A percentile compares a stretch with the other conserved stretches of the same genome.
phyloP scores from a whole-genome alignment of 2,113 vertebrate genomes.

The Pampusana beccarii region DNA sequence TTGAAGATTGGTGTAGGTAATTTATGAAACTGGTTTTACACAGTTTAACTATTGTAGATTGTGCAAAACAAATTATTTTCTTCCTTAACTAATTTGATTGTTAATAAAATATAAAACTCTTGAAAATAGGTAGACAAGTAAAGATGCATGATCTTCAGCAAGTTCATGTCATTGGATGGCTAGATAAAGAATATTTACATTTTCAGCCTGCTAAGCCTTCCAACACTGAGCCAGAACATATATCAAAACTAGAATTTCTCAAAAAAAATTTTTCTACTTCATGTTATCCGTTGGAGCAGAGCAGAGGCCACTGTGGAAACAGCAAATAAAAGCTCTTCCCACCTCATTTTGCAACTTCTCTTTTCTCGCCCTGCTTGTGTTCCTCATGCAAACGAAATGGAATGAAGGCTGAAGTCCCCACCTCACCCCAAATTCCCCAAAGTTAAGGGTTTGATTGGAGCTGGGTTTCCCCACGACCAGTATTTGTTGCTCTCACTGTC shows the following conservation, averaged over 20 bases:
- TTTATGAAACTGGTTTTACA: neutral
- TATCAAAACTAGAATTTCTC: neutral
- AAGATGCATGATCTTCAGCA: neutral
- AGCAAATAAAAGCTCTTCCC: neutral
- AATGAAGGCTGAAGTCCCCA: neutral
- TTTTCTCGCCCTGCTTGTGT: neutral
- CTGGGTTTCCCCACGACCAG: neutral
- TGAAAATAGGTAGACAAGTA: neutral
- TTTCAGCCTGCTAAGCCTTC: neutral
- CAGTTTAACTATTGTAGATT: neutral
- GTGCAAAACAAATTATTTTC: neutral
- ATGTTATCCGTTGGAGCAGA: neutral
- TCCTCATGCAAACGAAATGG: neutral
- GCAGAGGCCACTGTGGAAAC: neutral
- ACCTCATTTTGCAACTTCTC: neutral
- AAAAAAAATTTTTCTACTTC: neutral
- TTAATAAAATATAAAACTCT: neutral
- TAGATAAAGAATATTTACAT: neutral
- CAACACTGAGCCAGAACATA: neutral
- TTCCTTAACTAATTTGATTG: neutral
- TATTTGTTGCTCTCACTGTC: neutral
- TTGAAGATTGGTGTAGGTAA: neutral
- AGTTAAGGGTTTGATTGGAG: accelerated
- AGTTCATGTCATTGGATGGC: neutral
- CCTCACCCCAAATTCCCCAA: neutral